Conservation (phyloP, 2,113 vertebrate genomes). For the Ursus arctos region DNA sequence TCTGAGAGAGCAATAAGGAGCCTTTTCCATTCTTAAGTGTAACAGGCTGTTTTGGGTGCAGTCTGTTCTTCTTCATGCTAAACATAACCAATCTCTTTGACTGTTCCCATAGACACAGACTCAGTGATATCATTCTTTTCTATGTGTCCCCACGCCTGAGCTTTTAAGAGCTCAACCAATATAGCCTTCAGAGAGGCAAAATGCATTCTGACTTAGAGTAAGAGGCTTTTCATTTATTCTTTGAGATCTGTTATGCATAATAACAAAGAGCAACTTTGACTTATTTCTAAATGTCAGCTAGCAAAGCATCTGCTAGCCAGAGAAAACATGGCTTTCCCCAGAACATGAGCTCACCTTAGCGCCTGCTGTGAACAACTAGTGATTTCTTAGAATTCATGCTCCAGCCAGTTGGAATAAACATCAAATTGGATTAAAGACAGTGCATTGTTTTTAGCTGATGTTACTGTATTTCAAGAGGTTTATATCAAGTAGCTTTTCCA, state of each 20-base stretch:
- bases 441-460: background rate
- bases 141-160: background rate
- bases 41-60: background rate
- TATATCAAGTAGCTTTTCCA: background rate
- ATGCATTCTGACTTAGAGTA: slow-evolving; percentile 69
- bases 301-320: slow-evolving; percentile 76
- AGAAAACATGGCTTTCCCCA: slow-evolving; percentile 65
- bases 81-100: background rate
- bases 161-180: slow-evolving; percentile 56
- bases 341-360: slow-evolving; percentile 52
- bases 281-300: slow-evolving; percentile 83
- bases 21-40: background rate
- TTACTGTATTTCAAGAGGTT: slow-evolving; percentile 29
- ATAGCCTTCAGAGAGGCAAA: slow-evolving; percentile 47
- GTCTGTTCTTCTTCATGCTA: slow-evolving; percentile 4
- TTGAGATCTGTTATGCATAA: slow-evolving; percentile 78
- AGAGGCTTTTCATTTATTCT: slow-evolving; percentile 75
- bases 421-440: slow-evolving; percentile 51
- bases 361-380: slow-evolving; percentile 42
- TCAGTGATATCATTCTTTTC: slow-evolving; percentile 10
- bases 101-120: slow-evolving; percentile 43
- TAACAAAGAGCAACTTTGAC: slow-evolving; percentile 79
- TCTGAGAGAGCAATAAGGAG: background rate
- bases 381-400: slow-evolving; percentile 56
- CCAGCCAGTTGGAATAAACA: slow-evolving; percentile 48